Evolutionary conservation across 2,888 invertebrate species (phyloP).

Genomic region (Trichacis sp.): DNA sequence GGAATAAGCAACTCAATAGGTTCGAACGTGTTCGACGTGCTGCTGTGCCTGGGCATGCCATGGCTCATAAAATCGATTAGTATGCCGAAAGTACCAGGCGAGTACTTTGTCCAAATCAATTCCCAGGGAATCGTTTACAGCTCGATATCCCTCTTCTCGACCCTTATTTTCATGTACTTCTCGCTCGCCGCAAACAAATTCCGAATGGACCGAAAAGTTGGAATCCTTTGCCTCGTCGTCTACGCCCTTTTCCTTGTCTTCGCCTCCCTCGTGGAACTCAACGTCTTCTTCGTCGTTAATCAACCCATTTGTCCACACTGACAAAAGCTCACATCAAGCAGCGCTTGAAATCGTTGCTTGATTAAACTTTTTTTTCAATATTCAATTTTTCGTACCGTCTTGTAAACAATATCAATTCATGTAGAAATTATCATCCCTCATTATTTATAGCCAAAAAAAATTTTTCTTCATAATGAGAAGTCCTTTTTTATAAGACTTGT

Average conservation of each 20-base stretch:
- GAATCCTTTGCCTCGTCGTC: constrained; percentile 75
- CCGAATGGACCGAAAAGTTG: constrained; percentile 78
- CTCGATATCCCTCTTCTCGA: constrained; percentile 79
- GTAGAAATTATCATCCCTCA: too few relatives aligned
- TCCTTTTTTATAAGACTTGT: too few relatives aligned
- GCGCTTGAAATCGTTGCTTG: too few relatives aligned
- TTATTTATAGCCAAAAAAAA: too few relatives aligned
- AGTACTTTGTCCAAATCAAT: constrained; percentile 78
- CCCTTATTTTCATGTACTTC: constrained; percentile 78
- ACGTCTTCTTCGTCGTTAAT: constrained; percentile 82
- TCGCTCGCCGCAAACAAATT: constrained; percentile 78
- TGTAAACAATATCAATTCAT: too few relatives aligned
- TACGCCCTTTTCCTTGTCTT: constrained; percentile 78
- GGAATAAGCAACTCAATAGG: constrained; percentile 86
- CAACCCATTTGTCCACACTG: constrained; percentile 77
- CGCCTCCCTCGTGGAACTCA: constrained; percentile 81
- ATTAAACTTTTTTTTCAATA: too few relatives aligned
- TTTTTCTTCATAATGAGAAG: too few relatives aligned
- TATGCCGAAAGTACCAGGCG: constrained; percentile 73
- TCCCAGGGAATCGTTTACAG: constrained; percentile 83
- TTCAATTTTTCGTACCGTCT: too few relatives aligned
- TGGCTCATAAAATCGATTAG: constrained; percentile 81
- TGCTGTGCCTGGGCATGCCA: constrained; percentile 82
- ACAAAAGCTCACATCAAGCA: constrained; percentile 13
- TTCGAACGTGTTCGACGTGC: constrained; percentile 85